Evolutionary conservation across 2,797 vertebrate genomes (phyloP).

Genomic region (Thalassophryne amazonica): DNA sequence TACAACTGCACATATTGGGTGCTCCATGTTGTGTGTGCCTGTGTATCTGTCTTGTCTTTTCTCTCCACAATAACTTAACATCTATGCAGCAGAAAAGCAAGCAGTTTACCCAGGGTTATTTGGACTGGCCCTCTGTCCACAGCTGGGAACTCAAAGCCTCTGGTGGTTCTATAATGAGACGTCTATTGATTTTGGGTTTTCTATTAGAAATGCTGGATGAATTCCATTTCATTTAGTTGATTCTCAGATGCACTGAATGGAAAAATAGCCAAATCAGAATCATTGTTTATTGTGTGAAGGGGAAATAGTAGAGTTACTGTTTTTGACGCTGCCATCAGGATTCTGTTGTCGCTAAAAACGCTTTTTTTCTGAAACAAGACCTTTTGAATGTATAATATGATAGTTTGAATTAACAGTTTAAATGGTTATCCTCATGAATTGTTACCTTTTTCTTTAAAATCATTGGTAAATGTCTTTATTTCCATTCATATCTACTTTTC

Average conservation of each 20-base stretch:
- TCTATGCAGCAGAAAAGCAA: conserved; percentile 53
- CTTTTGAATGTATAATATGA: neutral
- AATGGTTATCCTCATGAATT: neutral
- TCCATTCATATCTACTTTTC: neutral
- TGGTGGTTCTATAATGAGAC: conserved; percentile 59
- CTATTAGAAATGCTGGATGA: conserved; percentile 63
- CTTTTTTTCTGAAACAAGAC: conserved; percentile 15
- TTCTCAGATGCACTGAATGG: conserved; percentile 39
- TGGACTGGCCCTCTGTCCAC: conserved; percentile 53
- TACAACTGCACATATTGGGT: neutral
- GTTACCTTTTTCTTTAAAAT: neutral
- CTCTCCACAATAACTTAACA: conserved; percentile 39
- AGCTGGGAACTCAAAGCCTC: conserved; percentile 52
- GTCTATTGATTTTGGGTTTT: conserved; percentile 67
- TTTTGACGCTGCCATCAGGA: conserved; percentile 1
- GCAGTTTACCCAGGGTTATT: conserved; percentile 56
- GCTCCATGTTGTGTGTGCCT: conserved; percentile 1
- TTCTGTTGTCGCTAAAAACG: neutral
- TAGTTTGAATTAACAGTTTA: too few species aligned
- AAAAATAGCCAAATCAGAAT: conserved; percentile 36
- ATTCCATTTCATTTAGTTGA: conserved; percentile 61
- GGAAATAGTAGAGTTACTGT: conserved; percentile 4
- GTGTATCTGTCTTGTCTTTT: conserved; percentile 21
- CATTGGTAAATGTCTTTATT: neutral
- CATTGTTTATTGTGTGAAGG: conserved; percentile 39